phyloP scores from a whole-genome alignment of 1,140 invertebrate species.

The Dendroctonus valens region DNA sequence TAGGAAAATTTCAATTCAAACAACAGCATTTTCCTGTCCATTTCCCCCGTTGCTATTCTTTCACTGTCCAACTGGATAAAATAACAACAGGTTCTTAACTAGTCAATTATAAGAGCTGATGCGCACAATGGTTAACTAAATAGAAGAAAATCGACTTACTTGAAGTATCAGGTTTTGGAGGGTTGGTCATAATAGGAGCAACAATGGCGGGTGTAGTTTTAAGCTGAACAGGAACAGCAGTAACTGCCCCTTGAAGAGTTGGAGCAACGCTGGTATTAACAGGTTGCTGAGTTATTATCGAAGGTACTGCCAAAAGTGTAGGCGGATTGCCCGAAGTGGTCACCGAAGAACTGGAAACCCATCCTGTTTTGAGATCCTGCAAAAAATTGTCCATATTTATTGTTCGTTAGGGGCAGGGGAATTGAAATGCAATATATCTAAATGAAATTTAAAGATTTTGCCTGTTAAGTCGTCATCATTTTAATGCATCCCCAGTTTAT shows the following conservation, averaged over 20 bases:
- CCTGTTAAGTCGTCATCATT: neutral
- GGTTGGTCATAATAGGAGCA: constrained; percentile 4
- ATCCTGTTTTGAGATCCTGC: constrained; percentile 26
- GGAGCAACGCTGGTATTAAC: constrained; percentile 7
- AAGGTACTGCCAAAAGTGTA: constrained; percentile 18
- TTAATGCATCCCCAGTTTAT: neutral
- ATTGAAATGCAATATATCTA: no score
- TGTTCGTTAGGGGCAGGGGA: neutral
- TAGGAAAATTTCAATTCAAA: no score
- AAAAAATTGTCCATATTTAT: constrained; percentile 1
- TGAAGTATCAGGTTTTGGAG: constrained; percentile 24
- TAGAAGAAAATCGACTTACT: constrained; percentile 19
- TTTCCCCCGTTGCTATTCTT: no score
- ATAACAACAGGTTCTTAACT: no score
- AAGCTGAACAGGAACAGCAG: constrained; percentile 7
- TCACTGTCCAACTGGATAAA: no score
- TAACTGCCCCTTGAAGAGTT: constrained; percentile 13
- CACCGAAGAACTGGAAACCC: constrained; percentile 11
- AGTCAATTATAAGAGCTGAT: no score
- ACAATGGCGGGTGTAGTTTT: constrained; percentile 3
- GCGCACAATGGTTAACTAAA: no score
- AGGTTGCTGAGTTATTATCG: constrained; percentile 23
- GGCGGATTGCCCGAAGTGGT: constrained; percentile 12
- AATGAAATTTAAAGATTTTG: no score
- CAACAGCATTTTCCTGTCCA: no score